Conservation (phyloP, 2,113 vertebrate genomes). For the Thomomys bottae region DNA sequence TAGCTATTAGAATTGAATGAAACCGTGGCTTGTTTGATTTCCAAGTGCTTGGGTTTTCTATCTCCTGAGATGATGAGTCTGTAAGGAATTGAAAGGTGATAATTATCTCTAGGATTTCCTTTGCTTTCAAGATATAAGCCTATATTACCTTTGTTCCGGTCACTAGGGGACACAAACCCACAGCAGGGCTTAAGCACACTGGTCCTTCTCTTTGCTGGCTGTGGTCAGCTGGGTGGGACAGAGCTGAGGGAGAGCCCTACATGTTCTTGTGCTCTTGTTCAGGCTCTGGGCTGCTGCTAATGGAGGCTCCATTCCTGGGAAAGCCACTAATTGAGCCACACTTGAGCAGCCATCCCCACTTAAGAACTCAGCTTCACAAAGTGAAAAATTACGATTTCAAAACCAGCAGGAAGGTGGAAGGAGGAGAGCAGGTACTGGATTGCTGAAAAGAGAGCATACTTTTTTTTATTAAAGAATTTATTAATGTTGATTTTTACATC, state of each 20-base stretch:
- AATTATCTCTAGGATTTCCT: slow-evolving; percentile 43
- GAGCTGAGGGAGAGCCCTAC: not conserved
- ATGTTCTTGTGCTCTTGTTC: accelerated
- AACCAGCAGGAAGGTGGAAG: not conserved
- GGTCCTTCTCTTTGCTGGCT: not conserved
- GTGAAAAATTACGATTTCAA: slow-evolving; percentile 7
- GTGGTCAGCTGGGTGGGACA: not conserved
- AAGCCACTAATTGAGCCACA: not conserved
- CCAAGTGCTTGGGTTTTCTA: not conserved
- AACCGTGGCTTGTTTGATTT: not conserved
- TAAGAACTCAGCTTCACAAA: not conserved
- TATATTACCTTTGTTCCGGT: not conserved
- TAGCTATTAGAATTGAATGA: not conserved
- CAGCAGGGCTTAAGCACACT: not conserved
- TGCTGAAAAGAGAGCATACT: not conserved
- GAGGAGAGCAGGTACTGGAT: not conserved
- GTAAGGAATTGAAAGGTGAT: slow-evolving; percentile 30
- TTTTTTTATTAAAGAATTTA: too few relatives aligned
- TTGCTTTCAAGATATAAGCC: slow-evolving; percentile 30
- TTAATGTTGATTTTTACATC: too few relatives aligned
- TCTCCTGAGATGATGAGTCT: not conserved
- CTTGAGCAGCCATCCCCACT: not conserved
- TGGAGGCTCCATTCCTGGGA: not conserved
- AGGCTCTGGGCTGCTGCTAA: not conserved
- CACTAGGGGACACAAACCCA: not conserved